phyloP scores from a whole-genome alignment of 2,113 vertebrate species.

The Alouatta palliata region DNA sequence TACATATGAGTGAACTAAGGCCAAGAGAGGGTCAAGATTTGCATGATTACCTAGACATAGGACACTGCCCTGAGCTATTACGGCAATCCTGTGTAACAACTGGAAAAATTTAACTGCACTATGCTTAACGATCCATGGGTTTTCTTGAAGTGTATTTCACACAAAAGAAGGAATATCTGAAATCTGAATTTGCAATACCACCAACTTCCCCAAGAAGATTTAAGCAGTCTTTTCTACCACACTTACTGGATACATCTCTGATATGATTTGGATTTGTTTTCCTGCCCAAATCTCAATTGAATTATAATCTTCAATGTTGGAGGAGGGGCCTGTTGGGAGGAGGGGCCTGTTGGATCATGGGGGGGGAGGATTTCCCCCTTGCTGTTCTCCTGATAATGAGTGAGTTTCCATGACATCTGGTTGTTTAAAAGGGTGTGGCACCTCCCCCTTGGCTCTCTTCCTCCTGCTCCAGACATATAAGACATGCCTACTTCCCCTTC shows the following conservation, averaged over 20 bases:
- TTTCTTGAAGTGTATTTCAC: not conserved
- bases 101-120: constrained; percentile 1
- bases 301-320: too few species aligned
- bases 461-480: too few species aligned
- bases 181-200: not conserved
- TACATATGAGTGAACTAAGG: not conserved
- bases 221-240: not conserved
- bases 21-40: not conserved
- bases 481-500: too few species aligned
- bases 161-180: not conserved
- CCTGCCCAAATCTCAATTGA: too few species aligned
- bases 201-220: not conserved
- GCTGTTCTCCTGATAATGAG: too few species aligned
- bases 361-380: too few species aligned
- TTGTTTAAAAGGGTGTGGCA: too few species aligned
- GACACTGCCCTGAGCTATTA: not conserved
- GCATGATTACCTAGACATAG: not conserved
- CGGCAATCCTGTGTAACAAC: not conserved
- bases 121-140: not conserved
- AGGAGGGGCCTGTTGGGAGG: too few species aligned
- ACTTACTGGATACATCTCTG: not conserved
- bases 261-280: too few species aligned
- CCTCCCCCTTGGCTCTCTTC: too few species aligned
- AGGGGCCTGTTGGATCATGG: too few species aligned
- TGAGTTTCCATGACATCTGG: too few species aligned